Evolutionary conservation across 53 echinoderm and acorn worm genomes (phyloP).

Genomic region (Luidia sarsii): DNA sequence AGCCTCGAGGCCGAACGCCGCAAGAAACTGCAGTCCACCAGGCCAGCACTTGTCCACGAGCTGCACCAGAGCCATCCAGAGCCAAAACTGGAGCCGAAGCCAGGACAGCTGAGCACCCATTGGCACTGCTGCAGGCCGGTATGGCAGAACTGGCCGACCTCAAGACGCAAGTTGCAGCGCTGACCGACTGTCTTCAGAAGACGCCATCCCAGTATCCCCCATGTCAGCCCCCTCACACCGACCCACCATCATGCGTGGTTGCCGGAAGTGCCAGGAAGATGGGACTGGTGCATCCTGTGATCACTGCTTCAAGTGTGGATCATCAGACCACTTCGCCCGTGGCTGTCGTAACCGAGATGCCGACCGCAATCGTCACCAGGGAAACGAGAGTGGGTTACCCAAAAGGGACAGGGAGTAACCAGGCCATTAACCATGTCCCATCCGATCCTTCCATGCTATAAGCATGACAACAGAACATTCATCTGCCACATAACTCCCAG

Average conservation of each 20-base stretch:
- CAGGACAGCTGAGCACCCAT: neutral
- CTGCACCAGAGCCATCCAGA: neutral
- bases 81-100: too few relatives aligned
- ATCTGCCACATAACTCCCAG: conserved; percentile 7
- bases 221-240: neutral
- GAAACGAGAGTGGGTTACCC: conserved; percentile 29
- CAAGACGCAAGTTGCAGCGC: neutral
- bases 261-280: neutral
- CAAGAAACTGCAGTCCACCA: neutral
- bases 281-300: conserved; percentile 6
- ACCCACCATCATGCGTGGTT: neutral
- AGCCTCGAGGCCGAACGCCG: conserved; percentile 5
- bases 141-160: neutral
- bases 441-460: neutral
- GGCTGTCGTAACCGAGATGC: neutral
- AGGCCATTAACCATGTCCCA: neutral
- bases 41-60: neutral
- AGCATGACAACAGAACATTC: conserved; percentile 3
- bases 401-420: conserved; percentile 41
- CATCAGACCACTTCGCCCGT: neutral
- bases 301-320: conserved; percentile 17
- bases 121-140: neutral
- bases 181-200: neutral
- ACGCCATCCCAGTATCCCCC: neutral
- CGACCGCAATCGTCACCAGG: neutral